Conservation (phyloP, 2,113 vertebrate species). For the Phaethon lepturus region DNA sequence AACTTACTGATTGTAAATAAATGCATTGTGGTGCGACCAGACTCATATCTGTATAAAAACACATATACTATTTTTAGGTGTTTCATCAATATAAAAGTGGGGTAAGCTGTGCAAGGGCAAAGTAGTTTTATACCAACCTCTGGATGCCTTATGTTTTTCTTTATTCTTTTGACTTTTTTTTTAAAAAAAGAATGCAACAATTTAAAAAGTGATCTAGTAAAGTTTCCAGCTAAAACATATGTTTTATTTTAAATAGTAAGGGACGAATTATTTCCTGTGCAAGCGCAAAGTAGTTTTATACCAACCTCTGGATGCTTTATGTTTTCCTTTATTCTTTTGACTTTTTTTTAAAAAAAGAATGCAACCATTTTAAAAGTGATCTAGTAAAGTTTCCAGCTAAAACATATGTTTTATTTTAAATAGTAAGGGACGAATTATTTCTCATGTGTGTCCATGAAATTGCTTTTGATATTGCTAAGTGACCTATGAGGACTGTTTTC, state of each 20-base stretch:
- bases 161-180: neutral
- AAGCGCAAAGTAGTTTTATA: neutral
- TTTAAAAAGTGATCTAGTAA: neutral
- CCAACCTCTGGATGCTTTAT: neutral
- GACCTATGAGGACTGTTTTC: neutral
- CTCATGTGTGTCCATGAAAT: neutral
- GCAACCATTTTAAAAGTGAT: neutral
- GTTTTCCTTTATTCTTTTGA: neutral
- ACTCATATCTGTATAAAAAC: neutral
- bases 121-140: neutral
- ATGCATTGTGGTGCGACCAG: accelerated
- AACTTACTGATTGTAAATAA: neutral
- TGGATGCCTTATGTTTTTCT: neutral
- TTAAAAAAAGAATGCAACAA: neutral
- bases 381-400: neutral
- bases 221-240: neutral
- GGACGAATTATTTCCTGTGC: neutral
- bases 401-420: neutral
- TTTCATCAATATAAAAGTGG: neutral
- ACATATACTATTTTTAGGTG: neutral
- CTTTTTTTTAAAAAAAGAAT: too few species aligned
- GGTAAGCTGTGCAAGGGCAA: neutral
- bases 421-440: neutral
- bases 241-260: neutral
- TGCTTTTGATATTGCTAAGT: neutral